phyloP scores from a whole-genome alignment of 2,113 vertebrate genomes.

The Larimichthys polyactis region DNA sequence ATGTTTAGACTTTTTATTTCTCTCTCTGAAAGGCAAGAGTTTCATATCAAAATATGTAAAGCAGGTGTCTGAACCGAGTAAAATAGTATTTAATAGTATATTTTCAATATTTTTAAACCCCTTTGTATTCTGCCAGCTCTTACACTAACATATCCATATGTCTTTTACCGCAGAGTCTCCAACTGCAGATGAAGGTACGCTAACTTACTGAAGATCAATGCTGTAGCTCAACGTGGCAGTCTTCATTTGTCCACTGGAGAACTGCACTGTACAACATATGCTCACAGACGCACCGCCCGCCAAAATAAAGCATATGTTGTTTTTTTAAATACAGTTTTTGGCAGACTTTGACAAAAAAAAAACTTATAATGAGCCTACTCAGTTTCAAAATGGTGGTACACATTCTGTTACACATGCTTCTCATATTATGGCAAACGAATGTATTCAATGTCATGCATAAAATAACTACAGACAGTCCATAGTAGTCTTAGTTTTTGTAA shows the following conservation, averaged over 20 bases:
- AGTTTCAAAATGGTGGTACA: slow-evolving; percentile 3
- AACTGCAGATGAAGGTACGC: slow-evolving; percentile 65
- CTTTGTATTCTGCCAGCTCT: slow-evolving; percentile 32
- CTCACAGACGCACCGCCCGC: background rate
- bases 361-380: background rate
- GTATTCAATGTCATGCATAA: background rate
- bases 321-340: slow-evolving; percentile 10
- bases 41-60: slow-evolving; percentile 31
- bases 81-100: background rate
- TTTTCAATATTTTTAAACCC: background rate
- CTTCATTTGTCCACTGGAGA: background rate
- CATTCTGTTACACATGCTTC: slow-evolving; percentile 12
- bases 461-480: slow-evolving; percentile 4
- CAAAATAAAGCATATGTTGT: slow-evolving; percentile 1
- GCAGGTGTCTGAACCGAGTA: slow-evolving; percentile 16
- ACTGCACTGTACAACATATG: background rate
- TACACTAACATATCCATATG: slow-evolving; percentile 38
- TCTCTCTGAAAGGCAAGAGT: slow-evolving; percentile 11
- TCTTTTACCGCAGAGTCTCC: slow-evolving; percentile 50
- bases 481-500: no score
- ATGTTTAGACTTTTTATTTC: slow-evolving; percentile 45
- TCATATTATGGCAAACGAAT: slow-evolving; percentile 1
- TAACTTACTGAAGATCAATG: background rate
- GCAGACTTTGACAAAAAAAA: slow-evolving; percentile 4
- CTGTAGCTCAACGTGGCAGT: no score